A percentile compares a stretch with the other conserved stretches of the same genome.
These are phyloP conservation scores for Drosophila birchii DNA, from an alignment of 2,888 invertebrate genomes.

Conservation along the genomic window DNA sequence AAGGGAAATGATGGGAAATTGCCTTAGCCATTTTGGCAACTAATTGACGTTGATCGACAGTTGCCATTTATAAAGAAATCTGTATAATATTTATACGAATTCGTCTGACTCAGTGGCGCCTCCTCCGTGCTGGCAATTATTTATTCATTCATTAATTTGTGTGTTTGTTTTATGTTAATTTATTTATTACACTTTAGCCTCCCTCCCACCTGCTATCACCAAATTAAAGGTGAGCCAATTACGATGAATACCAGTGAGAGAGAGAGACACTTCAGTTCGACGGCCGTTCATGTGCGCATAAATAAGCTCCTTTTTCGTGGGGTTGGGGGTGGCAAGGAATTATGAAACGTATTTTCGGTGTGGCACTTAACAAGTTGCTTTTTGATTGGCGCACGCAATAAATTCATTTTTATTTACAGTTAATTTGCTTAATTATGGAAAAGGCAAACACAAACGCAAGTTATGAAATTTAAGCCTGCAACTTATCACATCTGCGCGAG, in stretches of 20 bases:
- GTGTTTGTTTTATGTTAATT: constrained; percentile 79
- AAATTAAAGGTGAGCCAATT: constrained; percentile 69
- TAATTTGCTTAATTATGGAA: constrained; percentile 68
- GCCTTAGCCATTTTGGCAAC: constrained; percentile 53
- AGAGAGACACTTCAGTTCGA: not conserved
- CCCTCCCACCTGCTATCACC: constrained; percentile 35
- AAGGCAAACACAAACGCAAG: constrained; percentile 24
- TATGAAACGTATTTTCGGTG: constrained; percentile 47
- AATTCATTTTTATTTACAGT: constrained; percentile 61
- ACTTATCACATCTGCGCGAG: constrained; percentile 59
- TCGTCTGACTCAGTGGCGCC: not conserved
- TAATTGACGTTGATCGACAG: constrained; percentile 79
- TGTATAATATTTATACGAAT: constrained; percentile 66
- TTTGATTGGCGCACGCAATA: constrained; percentile 72
- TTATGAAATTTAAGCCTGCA: constrained; percentile 61
- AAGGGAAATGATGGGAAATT: constrained; percentile 34
- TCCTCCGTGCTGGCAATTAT: constrained; percentile 57
- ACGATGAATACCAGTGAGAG: constrained; percentile 52
- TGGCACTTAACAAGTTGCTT: constrained; percentile 76
- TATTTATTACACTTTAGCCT: constrained; percentile 69
- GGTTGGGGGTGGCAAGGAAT: not conserved
- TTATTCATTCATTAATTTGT: constrained; percentile 80
- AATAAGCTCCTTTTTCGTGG: constrained; percentile 47
- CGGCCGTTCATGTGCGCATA: constrained; percentile 60
- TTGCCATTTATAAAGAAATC: constrained; percentile 65